Conservation (phyloP, 1,140 invertebrate species). For the Pseudomyrmex pallidus region DNA sequence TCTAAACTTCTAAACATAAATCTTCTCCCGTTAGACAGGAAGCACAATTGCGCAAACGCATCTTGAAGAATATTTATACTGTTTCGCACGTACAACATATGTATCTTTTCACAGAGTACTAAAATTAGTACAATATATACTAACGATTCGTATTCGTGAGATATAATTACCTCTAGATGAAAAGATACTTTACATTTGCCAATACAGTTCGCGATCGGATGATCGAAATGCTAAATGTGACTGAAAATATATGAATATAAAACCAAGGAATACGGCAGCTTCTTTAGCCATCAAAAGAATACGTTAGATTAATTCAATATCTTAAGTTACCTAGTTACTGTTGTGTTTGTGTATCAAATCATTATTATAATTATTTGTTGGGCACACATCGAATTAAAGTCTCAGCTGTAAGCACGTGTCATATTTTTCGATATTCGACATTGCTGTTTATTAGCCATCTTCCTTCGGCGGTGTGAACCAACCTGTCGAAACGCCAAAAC, state of each 20-base stretch:
- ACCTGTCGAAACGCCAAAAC: conserved; percentile 85
- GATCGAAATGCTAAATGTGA: conserved; percentile 68
- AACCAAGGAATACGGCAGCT: conserved; percentile 77
- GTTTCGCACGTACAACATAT: conserved; percentile 74
- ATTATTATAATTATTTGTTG: conserved; percentile 83
- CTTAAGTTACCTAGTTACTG: conserved; percentile 83
- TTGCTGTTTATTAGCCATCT: conserved; percentile 89
- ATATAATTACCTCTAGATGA: conserved; percentile 67
- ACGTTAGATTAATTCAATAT: conserved; percentile 81
- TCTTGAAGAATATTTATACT: conserved; percentile 69
- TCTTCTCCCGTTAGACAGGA: conserved; percentile 63
- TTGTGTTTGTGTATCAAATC: conserved; percentile 85
- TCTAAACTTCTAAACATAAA: conserved; percentile 60
- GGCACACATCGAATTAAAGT: conserved; percentile 84
- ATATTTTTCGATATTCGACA: conserved; percentile 70
- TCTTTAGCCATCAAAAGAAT: conserved; percentile 80
- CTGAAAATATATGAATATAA: conserved; percentile 69
- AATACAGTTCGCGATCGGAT: conserved; percentile 68
- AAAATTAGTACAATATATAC: conserved; percentile 59
- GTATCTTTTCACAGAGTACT: conserved; percentile 59
- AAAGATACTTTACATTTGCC: conserved; percentile 68
- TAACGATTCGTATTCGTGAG: conserved; percentile 55
- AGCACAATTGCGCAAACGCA: conserved; percentile 72
- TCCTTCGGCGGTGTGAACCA: conserved; percentile 95
- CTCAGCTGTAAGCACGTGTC: conserved; percentile 82